Evolutionary conservation across 2,888 invertebrate species (phyloP).

Genomic region (Amphipyra tragopoginis): DNA sequence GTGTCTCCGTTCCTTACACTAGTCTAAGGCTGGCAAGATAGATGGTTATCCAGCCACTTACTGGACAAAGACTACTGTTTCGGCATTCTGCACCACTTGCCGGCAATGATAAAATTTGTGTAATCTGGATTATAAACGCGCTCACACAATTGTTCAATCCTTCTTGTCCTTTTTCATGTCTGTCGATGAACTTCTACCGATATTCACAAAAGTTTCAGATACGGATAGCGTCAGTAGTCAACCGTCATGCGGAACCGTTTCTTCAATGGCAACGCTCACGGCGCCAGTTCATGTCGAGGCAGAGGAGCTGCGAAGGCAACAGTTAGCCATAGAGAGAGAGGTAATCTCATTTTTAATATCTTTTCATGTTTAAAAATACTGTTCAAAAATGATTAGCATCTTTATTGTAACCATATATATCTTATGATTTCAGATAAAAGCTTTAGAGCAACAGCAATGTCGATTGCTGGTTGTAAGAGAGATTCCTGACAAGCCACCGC

Average conservation of each 20-base stretch:
- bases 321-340: conserved; percentile 85
- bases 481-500: conserved; percentile 87
- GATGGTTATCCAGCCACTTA: too few relatives aligned
- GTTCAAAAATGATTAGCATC: background rate
- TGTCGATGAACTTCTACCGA: background rate
- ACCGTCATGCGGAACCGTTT: conserved; percentile 45
- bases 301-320: conserved; percentile 81
- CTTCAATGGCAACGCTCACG: conserved; percentile 61
- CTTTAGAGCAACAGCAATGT: conserved; percentile 83
- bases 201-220: conserved; percentile 47
- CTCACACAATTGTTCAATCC: too few relatives aligned
- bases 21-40: too few relatives aligned
- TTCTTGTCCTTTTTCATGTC: background rate
- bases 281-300: conserved; percentile 76
- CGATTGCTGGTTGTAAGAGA: conserved; percentile 81
- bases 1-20: too few relatives aligned
- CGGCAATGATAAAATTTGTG: too few relatives aligned
- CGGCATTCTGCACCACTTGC: too few relatives aligned
- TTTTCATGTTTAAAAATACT: too few relatives aligned
- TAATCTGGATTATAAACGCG: too few relatives aligned
- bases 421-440: conserved; percentile 78
- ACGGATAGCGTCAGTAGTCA: conserved; percentile 59
- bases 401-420: conserved; percentile 6
- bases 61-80: too few relatives aligned
- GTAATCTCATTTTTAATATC: conserved; percentile 55